phyloP scores from a whole-genome alignment of 64 coral and sea anemone genomes.

The Actinia equina region DNA sequence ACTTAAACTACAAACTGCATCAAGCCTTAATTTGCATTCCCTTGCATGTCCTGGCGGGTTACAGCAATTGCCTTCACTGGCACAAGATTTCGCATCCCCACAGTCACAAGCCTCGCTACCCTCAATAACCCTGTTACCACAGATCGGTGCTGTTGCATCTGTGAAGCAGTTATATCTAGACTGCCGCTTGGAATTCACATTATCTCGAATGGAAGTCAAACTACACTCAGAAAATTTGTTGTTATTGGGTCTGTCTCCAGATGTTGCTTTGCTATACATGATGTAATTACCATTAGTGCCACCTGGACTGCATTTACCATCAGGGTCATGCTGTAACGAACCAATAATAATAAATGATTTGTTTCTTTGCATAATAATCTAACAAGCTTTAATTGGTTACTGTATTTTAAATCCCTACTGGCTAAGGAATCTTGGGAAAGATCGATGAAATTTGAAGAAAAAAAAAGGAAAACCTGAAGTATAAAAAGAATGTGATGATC shows the following conservation, averaged over 20 bases:
- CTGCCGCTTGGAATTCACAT: constrained; percentile 51
- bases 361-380: too few species aligned
- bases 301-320: constrained; percentile 53
- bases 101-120: constrained; percentile 68
- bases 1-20: constrained; percentile 46
- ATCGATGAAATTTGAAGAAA: too few species aligned
- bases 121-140: constrained; percentile 76
- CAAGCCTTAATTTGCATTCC: constrained; percentile 23
- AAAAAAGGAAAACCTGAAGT: too few species aligned
- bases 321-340: constrained; percentile 74
- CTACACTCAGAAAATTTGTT: constrained; percentile 79
- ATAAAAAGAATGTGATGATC: too few species aligned
- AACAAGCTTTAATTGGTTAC: too few species aligned
- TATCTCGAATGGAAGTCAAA: constrained; percentile 49
- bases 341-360: too few species aligned
- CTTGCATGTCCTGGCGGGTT: background rate
- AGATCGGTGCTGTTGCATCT: constrained; percentile 31
- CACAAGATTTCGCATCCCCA: constrained; percentile 55
- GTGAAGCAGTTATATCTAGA: constrained; percentile 37
- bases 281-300: constrained; percentile 60
- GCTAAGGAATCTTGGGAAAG: too few species aligned
- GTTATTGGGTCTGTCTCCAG: constrained; percentile 72
- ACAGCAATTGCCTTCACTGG: constrained; percentile 47
- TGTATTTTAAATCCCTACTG: too few species aligned
- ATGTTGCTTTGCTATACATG: constrained; percentile 87